Evolutionary conservation across 1,140 invertebrate species (phyloP), one percentile per base, ranked within the genome.

Genomic region (Anoplolepis gracilipes): DNA sequence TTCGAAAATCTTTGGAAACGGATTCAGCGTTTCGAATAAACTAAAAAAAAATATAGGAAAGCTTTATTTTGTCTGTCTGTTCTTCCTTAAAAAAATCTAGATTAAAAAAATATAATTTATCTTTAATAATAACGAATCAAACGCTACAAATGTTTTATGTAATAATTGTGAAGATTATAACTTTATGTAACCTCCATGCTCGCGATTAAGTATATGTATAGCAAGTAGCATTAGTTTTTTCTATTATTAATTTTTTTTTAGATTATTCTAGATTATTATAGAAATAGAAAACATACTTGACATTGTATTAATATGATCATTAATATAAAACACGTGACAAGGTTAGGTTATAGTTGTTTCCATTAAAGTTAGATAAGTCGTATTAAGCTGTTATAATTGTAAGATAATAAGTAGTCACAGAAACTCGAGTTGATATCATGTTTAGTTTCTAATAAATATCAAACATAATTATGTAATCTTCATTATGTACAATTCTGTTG

Each of bases 51-150:
- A 49, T 61, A 30, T 2, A 75, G 4, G 16, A 19, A 1, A 33
- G 19, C 19, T 19, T 0, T n/a, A 10, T 57, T 11, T 6, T 73
- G 28, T 10, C 11, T 3, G 11, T 55, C 7, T 36, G 3, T 11
- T 42, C 11, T 19, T 49, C 46, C 46, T 49, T 49, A 16, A 49
- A 49, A 39, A 75, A 57, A 73, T 55, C 13, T 25, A 30, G 22
- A 11, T 75, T 28, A 10, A 75, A 75, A n/a, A 36, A 75, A 33
- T 75, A 75, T 75, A 59, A 59, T 59, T 57, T 75, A 73, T 59
- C 30, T 28, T 55, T 57, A 30, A 57, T 57, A 13, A 30, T 75
- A 5, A 57, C 1, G 22, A 19, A 46, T 46, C 3, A 2, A 5
- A 2, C 5, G 4, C 0, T 39, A 49, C 10, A 19, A 39, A 25